These are phyloP conservation scores for Podiceps cristatus DNA, from an alignment of 2,113 vertebrate species.

Conservation along the genomic window DNA sequence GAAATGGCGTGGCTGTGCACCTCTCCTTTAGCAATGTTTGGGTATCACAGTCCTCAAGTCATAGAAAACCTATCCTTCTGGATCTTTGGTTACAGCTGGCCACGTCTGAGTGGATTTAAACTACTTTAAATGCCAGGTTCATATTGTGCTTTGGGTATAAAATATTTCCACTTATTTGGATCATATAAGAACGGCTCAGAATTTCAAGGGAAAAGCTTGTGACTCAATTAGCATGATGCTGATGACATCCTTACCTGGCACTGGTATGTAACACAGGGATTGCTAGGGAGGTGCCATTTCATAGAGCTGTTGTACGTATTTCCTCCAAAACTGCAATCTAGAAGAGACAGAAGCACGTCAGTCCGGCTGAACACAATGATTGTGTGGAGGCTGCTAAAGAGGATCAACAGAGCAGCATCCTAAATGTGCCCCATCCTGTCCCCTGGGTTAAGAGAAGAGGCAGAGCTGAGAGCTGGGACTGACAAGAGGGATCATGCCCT, in stretches of 20 bases:
- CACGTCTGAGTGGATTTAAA: background rate
- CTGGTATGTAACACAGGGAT: slow-evolving; percentile 86
- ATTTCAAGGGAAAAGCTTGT: background rate
- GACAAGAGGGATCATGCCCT: rapidly evolving
- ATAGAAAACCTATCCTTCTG: background rate
- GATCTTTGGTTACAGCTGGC: background rate
- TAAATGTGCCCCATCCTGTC: background rate
- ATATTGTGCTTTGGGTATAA: background rate
- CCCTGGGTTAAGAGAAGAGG: background rate
- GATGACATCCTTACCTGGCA: slow-evolving; percentile 86
- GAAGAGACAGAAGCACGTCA: background rate
- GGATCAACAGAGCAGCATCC: background rate
- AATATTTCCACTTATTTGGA: background rate
- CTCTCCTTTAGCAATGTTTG: background rate
- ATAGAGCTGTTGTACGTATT: slow-evolving; percentile 90
- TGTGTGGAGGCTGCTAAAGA: background rate
- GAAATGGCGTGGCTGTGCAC: background rate
- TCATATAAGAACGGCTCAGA: slow-evolving; percentile 8
- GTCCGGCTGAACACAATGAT: background rate
- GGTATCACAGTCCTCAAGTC: background rate
- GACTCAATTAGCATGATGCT: background rate
- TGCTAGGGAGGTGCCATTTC: slow-evolving; percentile 84
- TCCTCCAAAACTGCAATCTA: slow-evolving; percentile 90
- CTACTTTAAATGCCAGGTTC: background rate
- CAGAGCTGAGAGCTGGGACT: background rate